Base-by-base conservation (phyloP, 2,888 invertebrate species). In the Ormyrus nitidulus region DNA sequence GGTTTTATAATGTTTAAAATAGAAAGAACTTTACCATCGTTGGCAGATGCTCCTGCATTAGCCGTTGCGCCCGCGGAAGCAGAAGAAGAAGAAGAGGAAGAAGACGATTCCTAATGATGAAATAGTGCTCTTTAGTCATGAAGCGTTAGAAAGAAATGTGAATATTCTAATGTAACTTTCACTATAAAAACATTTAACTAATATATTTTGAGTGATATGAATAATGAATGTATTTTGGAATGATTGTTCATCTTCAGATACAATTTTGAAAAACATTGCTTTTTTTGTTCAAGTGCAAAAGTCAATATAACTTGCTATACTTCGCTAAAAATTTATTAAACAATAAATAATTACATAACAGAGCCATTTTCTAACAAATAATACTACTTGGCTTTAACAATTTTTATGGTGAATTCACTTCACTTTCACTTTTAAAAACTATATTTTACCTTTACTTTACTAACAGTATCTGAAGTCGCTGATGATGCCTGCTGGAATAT, bases 101-200 rank as follows among this genome's bases (percentile, higher is more conserved):
- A 56, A 66, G 79, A 49, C 75, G 62, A 6, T 69, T 74, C 82
- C 82, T 83, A 69, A 77, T 80, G 10, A 44, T 64, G 61, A 79
- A 78, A 64, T 34, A 73, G 70, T 73, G 53, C 73, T 72, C 48
- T 66, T 78, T 81, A 70, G 34, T 79, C 56, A 46, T 2, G 34
- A 34, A 34, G 34, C 34, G 34, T 56, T 44, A 62, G 34, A 34
- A 34, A 34, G 34, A 34, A 4, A 34, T 66, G 59, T 53, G 53
- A 53, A 53, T 34, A 53, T 53, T 10, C 8, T 53, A 53, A 53
- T 53, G 53, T 10, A 10, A 53, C 8, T 53, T 53, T 53, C 53
- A 53, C 8, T 53, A 53, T 5, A 53, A 53, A 53, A 53, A 53
- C 8, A 53, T 53, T 11, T 56, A 56, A n/a, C 10, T 56, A n/a